These are phyloP conservation scores for Caenorhabditis tropicalis DNA, from an alignment of 1,140 invertebrate species.

Conservation along the genomic window DNA sequence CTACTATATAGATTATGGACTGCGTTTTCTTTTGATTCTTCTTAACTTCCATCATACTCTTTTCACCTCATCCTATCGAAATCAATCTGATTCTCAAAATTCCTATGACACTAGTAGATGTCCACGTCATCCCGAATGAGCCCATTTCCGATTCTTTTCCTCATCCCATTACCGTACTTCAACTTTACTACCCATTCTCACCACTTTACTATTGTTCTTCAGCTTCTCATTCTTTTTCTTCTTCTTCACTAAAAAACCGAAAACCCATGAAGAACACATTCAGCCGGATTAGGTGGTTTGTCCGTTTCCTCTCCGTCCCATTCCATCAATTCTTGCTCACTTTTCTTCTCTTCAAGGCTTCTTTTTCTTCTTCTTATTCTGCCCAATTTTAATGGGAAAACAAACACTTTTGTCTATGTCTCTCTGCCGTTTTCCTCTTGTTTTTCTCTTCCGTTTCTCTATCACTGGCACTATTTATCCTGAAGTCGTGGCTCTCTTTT, in stretches of 20 bases:
- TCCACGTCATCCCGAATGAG: too few species aligned
- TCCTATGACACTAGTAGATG: too few species aligned
- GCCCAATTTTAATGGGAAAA: slow-evolving; percentile 38
- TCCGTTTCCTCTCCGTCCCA: not conserved
- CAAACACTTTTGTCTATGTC: slow-evolving; percentile 23
- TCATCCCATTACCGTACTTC: not conserved
- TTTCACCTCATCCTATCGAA: too few species aligned
- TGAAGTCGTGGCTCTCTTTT: slow-evolving; percentile 14
- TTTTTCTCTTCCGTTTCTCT: not conserved
- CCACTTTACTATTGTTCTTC: not conserved
- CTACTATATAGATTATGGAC: not conserved
- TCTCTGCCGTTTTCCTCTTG: not conserved
- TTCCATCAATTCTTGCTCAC: slow-evolving; percentile 38
- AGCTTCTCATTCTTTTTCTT: not conserved
- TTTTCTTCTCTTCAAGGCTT: slow-evolving; percentile 25
- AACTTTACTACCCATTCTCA: not conserved
- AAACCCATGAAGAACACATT: slow-evolving; percentile 42
- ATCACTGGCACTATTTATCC: not conserved
- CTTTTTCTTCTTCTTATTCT: not conserved
- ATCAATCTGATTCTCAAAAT: too few species aligned
- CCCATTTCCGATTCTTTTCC: too few species aligned
- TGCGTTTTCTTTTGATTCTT: too few species aligned
- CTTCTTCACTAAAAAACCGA: not conserved
- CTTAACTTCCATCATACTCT: too few species aligned
- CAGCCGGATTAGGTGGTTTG: slow-evolving; percentile 27